These are phyloP conservation scores for Tenrec ecaudatus DNA, from an alignment of 2,113 vertebrate species.

Conservation along the genomic window DNA sequence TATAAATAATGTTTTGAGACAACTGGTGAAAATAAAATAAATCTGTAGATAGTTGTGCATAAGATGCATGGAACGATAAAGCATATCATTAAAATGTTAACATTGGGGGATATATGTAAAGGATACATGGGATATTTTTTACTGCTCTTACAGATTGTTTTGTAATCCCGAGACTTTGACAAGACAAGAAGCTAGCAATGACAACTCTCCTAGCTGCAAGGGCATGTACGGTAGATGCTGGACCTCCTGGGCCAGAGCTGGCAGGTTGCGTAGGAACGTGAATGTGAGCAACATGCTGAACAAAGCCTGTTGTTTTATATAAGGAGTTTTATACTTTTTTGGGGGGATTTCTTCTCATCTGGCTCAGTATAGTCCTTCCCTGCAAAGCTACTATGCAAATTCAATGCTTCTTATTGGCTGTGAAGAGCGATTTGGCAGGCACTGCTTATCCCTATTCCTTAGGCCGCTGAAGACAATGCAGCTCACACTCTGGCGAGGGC, in stretches of 20 bases:
- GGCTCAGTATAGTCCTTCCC: not conserved
- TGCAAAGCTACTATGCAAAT: not conserved
- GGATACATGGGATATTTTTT: not conserved
- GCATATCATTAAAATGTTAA: not conserved
- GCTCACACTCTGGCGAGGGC: not conserved
- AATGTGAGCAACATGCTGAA: not conserved
- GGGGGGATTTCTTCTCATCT: not conserved
- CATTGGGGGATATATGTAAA: not conserved
- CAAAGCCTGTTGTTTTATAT: not conserved
- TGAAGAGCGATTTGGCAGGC: not conserved
- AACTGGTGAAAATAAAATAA: not conserved
- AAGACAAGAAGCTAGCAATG: not conserved
- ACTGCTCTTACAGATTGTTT: not conserved
- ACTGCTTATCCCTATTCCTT: not conserved
- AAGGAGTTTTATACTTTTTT: not conserved
- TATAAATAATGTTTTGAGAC: not conserved
- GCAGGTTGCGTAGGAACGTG: not conserved
- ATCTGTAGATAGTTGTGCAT: not conserved
- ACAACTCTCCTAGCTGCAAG: not conserved
- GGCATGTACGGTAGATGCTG: not conserved
- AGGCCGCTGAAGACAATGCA: not conserved
- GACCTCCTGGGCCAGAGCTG: not conserved
- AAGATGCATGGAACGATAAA: not conserved
- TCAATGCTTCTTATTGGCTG: not conserved
- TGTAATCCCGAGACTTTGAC: not conserved